These are phyloP conservation scores for Acanthococcus lagerstroemiae DNA, from an alignment of 2,888 invertebrate species.

Conservation along the genomic window DNA sequence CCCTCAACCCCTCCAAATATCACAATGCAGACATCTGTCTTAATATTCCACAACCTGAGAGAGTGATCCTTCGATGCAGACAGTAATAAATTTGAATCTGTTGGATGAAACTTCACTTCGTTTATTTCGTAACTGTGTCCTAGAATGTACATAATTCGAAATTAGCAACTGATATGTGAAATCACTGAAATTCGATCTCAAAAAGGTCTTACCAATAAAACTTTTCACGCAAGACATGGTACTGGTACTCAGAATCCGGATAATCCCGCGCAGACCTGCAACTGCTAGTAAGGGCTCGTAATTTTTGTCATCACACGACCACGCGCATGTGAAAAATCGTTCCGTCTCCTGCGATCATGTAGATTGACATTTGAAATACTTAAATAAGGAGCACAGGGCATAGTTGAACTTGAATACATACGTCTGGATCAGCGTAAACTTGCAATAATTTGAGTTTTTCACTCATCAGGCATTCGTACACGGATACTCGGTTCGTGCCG, in stretches of 20 bases:
- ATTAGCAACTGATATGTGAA: no score
- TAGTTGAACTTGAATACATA: no score
- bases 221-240: not conserved
- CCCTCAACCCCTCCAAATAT: not conserved
- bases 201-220: no score
- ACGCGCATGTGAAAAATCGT: not conserved
- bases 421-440: not conserved
- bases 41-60: not conserved
- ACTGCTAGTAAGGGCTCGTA: not conserved
- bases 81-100: not conserved
- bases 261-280: not conserved
- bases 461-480: not conserved
- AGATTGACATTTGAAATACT: not conserved
- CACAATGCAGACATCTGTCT: not conserved
- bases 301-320: not conserved
- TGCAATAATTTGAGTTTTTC: not conserved
- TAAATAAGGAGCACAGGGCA: not conserved
- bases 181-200: no score
- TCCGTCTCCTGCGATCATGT: not conserved
- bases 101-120: not conserved
- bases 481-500: not conserved
- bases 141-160: not conserved
- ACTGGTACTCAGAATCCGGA: not conserved
- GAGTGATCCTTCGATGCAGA: not conserved
- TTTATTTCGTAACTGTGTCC: not conserved